Percentiles rank a stretch among this genome's conserved stretches.
Conservation (phyloP, 2,113 vertebrate genomes). For the Paratilapia polleni region DNA sequence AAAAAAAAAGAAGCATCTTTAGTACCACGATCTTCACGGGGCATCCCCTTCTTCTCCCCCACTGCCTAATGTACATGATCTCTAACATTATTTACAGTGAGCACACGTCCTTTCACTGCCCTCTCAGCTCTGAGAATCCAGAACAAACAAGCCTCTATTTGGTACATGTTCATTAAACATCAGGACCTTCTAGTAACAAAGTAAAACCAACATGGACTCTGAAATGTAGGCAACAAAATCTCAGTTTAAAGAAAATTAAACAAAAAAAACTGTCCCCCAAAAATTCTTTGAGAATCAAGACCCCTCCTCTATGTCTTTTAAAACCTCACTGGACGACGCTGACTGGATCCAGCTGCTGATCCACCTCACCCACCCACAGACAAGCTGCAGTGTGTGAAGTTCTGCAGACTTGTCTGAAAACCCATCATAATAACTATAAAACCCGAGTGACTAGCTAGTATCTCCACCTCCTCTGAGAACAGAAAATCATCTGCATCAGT, state of each 20-base stretch:
- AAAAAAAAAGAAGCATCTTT: accelerated
- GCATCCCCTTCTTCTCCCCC: background rate
- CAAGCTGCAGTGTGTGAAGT: background rate
- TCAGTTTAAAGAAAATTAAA: too few relatives aligned
- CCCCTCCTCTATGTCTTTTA: too few relatives aligned
- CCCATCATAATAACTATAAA: background rate
- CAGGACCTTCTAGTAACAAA: background rate
- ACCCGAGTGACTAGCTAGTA: background rate
- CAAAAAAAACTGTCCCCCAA: background rate
- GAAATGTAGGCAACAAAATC: background rate
- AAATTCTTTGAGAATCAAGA: background rate
- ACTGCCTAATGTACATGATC: background rate
- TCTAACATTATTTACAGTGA: background rate
- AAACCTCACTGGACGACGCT: too few relatives aligned
- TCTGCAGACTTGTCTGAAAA: background rate
- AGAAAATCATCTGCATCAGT: background rate
- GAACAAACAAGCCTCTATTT: background rate
- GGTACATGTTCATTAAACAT: background rate
- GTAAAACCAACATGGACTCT: background rate
- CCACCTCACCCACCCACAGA: background rate
- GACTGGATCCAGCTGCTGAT: too few relatives aligned
- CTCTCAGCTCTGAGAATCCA: background rate
- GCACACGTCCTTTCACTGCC: background rate
- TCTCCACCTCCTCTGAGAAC: background rate
- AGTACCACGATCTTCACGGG: background rate